Conservation (phyloP, 2,888 invertebrate genomes). For the Scrobipalpa atriplicella region DNA sequence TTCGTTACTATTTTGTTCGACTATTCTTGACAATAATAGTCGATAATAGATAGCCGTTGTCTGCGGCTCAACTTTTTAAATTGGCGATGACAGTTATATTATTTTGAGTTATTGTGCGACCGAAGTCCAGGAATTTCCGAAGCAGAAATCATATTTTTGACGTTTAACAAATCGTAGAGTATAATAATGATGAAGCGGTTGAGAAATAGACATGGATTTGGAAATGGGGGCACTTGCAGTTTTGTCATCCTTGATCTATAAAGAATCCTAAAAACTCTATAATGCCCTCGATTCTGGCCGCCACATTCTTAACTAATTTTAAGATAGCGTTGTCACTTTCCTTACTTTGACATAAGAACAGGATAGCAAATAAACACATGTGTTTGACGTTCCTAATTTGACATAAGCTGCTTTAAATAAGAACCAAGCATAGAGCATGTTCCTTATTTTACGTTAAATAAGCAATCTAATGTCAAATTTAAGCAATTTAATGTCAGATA, state of each 20-base stretch:
- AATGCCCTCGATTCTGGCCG: too few species aligned
- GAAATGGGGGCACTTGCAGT: neutral
- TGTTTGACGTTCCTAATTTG: too few species aligned
- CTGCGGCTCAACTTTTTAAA: conserved; percentile 24
- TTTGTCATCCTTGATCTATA: neutral
- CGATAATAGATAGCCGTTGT: conserved; percentile 26
- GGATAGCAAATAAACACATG: too few species aligned
- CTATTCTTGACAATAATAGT: conserved; percentile 22
- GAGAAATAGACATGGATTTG: neutral
- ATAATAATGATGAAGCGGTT: conserved; percentile 15
- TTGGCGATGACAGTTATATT: conserved; percentile 30
- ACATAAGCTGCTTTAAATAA: too few species aligned
- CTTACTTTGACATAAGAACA: too few species aligned
- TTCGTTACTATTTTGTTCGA: conserved; percentile 35
- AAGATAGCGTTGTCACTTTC: too few species aligned
- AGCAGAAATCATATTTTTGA: conserved; percentile 17
- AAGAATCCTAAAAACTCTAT: neutral
- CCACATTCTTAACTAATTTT: too few species aligned
- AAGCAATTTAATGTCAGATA: too few species aligned
- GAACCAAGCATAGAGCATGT: too few species aligned
- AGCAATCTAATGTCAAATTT: too few species aligned
- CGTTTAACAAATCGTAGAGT: neutral
- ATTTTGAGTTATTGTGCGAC: conserved; percentile 20
- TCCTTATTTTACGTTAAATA: too few species aligned
- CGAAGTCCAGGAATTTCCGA: conserved; percentile 6